Base-by-base conservation (phyloP, 2,113 vertebrate genomes). In the Mus spicilegus region DNA sequence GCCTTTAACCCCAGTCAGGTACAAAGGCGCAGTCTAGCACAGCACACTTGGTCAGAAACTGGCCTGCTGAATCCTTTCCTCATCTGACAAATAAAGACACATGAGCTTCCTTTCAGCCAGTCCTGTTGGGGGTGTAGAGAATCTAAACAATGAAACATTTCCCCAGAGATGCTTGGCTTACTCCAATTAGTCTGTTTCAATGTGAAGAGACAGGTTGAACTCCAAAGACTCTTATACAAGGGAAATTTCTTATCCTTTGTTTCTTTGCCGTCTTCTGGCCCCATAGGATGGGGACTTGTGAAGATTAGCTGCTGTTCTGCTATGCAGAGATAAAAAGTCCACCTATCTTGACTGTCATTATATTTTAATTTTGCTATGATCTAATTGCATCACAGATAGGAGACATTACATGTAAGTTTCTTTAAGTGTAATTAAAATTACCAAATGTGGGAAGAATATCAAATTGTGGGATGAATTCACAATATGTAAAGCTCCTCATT, bases 381-480 rank as follows among this genome's bases (percentile, higher is more conserved):
- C 65, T 84, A 88, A 39, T 39, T 58, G 58, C 6, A 80, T 22
- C 30, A 42, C 12, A 87, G 39, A 91, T 5, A 80, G 75, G 12
- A 95, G 84, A 82, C 20, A 89, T 22, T 84, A 10, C 19, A 7
- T 78, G 14, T 49, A 30, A 75, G 6, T 87, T 94, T 28, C 6
- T 54, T 82, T 61, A 95, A 89, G 63, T 72, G 22, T 46, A 51
- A 67, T n/a, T 26, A 4, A 95, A 95, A 91, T 76, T 67, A 85
- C 42, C 65, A 81, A 51, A 65, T 30, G 30, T 69, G 30, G 30
- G 65, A 33, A 69, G 65, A 69, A 69, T 69, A 33, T 30, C 30
- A 33, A 33, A 69, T 69, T 69, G 65, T 75, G 42, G 65, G 46
- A 54, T 11, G 51, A 94, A 72, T 86, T 2, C 51, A n/a, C 58